A percentile compares a stretch with the other conserved stretches of the same genome.
phyloP scores from a whole-genome alignment of 1,140 invertebrate species.

The Ptiloglossa arizonensis region DNA sequence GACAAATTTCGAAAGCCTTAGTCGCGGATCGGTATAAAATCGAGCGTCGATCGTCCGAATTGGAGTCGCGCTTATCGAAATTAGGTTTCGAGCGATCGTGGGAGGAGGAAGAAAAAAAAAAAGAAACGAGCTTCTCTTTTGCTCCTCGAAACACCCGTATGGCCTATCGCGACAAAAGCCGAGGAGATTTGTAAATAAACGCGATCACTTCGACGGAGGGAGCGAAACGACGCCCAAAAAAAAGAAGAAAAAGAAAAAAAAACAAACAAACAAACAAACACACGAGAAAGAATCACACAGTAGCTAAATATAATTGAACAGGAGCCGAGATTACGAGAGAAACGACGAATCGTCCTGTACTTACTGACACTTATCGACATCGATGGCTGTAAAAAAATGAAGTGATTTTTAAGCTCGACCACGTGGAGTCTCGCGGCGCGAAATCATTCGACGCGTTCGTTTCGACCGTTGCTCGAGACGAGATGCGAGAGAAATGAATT shows the following conservation, averaged over 20 bases:
- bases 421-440: not conserved
- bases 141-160: constrained; percentile 21
- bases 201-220: constrained; percentile 22
- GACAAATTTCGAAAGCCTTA: not conserved
- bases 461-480: not conserved
- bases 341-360: constrained; percentile 58
- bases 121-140: not conserved
- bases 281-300: no score
- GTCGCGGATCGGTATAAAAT: not conserved
- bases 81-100: no score
- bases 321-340: not conserved
- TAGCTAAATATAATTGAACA: constrained; percentile 16
- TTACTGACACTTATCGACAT: constrained; percentile 68
- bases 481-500: not conserved
- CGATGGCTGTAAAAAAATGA: constrained; percentile 56
- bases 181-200: constrained; percentile 53
- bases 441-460: constrained; percentile 18
- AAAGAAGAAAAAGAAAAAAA: no score
- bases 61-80: not conserved
- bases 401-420: constrained; percentile 38
- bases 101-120: not conserved
- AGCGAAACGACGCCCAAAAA: not conserved
- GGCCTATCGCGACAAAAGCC: constrained; percentile 46
- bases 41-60: not conserved
- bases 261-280: no score